Evolutionary conservation across 2,113 vertebrate genomes (phyloP).

Genomic region (Cinclus cinclus): DNA sequence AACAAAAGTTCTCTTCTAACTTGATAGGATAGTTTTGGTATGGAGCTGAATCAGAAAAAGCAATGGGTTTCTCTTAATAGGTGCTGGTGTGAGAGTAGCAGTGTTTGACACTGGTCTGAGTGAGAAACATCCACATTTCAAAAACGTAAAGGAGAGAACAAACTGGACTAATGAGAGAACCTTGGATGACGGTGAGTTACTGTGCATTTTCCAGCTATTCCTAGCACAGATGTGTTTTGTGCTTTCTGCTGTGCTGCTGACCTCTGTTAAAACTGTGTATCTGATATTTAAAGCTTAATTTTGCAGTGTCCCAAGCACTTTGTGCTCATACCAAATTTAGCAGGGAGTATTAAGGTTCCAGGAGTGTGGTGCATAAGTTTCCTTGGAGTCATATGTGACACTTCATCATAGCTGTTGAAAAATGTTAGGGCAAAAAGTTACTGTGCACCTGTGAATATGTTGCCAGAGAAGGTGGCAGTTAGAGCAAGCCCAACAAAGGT

Average conservation of each 20-base stretch:
- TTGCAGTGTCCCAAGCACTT: not conserved
- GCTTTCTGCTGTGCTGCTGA: not conserved
- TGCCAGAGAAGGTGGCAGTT: not conserved
- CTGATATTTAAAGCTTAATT: not conserved
- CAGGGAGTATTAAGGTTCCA: not conserved
- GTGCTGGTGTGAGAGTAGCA: conserved; percentile 92
- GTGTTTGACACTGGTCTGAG: conserved; percentile 98
- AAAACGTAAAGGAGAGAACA: conserved; percentile 97
- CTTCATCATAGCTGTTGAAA: not conserved
- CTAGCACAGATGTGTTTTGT: not conserved
- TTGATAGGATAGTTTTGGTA: not conserved
- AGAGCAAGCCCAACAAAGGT: not conserved
- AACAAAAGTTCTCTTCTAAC: not conserved
- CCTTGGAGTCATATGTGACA: not conserved
- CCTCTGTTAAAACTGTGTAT: not conserved
- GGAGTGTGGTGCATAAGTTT: not conserved
- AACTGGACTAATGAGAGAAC: conserved; percentile 99
- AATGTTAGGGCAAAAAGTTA: not conserved
- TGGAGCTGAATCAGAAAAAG: not conserved
- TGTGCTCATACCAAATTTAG: not conserved
- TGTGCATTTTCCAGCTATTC: not conserved
- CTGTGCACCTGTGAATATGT: not conserved
- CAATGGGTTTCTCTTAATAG: conserved; percentile 49
- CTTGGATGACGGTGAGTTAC: conserved; percentile 90
- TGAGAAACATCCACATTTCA: conserved; percentile 98